Base-by-base conservation (phyloP, 2,888 invertebrate genomes). In the Clivina fossor region DNA sequence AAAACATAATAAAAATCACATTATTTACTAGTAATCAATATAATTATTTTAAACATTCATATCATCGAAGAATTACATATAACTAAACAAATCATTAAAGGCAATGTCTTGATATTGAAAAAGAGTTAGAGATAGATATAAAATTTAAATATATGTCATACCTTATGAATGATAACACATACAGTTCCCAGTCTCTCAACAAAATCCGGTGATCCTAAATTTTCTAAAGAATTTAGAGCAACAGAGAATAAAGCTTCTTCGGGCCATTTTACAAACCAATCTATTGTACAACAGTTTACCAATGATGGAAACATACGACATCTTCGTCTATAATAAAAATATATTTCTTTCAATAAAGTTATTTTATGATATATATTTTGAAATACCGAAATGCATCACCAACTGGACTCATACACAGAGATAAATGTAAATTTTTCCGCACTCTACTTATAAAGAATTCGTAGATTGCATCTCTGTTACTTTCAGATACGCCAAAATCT, bases 181-280 rank as follows among this genome's bases (percentile, higher is more conserved):
- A 85, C 82, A 35, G 76, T 76, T 1, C 87, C 78, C 28, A 89
- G 71, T 4, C 76, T 75, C 1, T 74, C 60, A 2, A 76, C 71
- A 43, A 83, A 71, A 22, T 80, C 77, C 0, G 80, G 69, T 1
- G 71, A 71, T 1, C 80, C 72, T 1, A 87, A 75, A 8, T 80
- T 77, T 28, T 76, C 75, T 28, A 94, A 79, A 46, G 87, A 81
- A 58, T 84, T 88, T 51, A 83, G 70, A 0, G 94, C 92, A 1
- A 91, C 93, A 0, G 91, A 90, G 11, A 88, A 76, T 48, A 94
- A 75, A 9, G 93, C 93, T 67, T 93, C 93, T 8, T 83, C 80
- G 0, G 93, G 93, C 94, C 94, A 94, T 66, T 90, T 90, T 1
- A 86, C 85, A 71, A 93, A 94, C 94, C 95, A 95, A 71, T 95